phyloP scores from a whole-genome alignment of 2,797 vertebrate genomes.

The Enteromius anoplus region DNA sequence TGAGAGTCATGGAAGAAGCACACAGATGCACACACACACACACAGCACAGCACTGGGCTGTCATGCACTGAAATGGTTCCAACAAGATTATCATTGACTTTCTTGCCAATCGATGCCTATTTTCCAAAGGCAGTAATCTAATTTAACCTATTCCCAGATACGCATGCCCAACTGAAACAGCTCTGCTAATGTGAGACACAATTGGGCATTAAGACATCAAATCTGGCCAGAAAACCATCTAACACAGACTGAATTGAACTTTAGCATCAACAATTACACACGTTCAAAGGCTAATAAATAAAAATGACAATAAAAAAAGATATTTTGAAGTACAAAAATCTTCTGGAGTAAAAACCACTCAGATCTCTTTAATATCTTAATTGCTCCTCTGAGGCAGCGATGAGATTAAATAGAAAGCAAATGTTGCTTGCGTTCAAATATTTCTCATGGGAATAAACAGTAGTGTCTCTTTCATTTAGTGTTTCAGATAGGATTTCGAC shows the following conservation, averaged over 20 bases:
- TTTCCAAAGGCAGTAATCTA: constrained; percentile 66
- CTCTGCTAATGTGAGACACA: constrained; percentile 70
- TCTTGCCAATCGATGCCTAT: constrained; percentile 66
- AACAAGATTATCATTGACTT: constrained; percentile 75
- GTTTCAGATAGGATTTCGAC: not conserved
- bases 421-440: not conserved
- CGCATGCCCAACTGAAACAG: constrained; percentile 59
- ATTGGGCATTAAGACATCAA: constrained; percentile 70
- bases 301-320: not conserved
- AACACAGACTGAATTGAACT: constrained; percentile 60
- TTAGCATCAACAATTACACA: constrained; percentile 20
- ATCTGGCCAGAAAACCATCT: constrained; percentile 64
- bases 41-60: constrained; percentile 38
- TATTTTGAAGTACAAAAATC: not conserved
- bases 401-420: not conserved
- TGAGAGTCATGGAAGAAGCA: constrained; percentile 18
- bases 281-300: constrained; percentile 32
- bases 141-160: constrained; percentile 58
- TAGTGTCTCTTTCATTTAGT: not conserved
- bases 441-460: constrained; percentile 1
- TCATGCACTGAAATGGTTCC: constrained; percentile 48
- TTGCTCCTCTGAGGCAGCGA: not conserved
- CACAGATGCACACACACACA: not conserved
- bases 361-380: not conserved
- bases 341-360: not conserved